These are phyloP conservation scores for Drosophila fuyamai DNA, from an alignment of 1,140 invertebrate species.

Conservation along the genomic window DNA sequence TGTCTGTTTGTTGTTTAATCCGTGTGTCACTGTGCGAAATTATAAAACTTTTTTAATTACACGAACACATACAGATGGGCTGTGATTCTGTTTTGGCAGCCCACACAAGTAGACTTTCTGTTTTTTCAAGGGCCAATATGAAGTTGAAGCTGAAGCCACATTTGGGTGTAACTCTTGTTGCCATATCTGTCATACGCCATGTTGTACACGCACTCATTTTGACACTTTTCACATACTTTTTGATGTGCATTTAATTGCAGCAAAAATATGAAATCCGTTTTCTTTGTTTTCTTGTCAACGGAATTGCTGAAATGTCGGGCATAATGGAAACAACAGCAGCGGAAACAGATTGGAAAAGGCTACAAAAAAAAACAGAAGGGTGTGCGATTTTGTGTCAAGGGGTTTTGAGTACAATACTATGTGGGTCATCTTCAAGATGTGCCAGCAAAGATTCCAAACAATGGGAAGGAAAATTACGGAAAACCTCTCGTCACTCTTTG, in stretches of 20 bases:
- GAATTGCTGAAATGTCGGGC: constrained; percentile 28
- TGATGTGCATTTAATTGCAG: constrained; percentile 77
- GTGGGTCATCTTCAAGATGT: constrained; percentile 9
- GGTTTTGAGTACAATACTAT: constrained; percentile 10
- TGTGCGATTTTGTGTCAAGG: constrained; percentile 13
- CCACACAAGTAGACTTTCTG: constrained; percentile 1
- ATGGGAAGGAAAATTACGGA: constrained; percentile 1
- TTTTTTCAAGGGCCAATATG: constrained; percentile 2
- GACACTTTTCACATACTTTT: constrained; percentile 50
- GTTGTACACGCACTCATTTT: constrained; percentile 54
- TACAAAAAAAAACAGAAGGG: background rate
- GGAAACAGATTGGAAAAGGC: constrained; percentile 17
- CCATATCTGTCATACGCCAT: constrained; percentile 61
- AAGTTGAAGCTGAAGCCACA: constrained; percentile 38
- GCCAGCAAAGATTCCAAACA: constrained; percentile 5
- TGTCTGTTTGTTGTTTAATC: constrained; percentile 28
- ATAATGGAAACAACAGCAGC: constrained; percentile 29
- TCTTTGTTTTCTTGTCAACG: constrained; percentile 26
- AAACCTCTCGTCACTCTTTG: background rate
- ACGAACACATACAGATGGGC: constrained; percentile 17
- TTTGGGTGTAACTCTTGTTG: constrained; percentile 37
- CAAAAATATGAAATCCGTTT: constrained; percentile 38
- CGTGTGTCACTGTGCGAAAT: constrained; percentile 45
- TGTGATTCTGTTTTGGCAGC: constrained; percentile 14
- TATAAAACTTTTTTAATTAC: constrained; percentile 78